These are phyloP conservation scores for Mus musculus DNA, from an alignment of 2,113 vertebrate genomes.

Conservation along the genomic window GRCm39 chr3:81921501-81922000, in stretches of 20 bases:
- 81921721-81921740: slow-evolving; percentile 84
- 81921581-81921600: slow-evolving; percentile 85
- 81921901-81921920: not conserved
- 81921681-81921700: slow-evolving; percentile 84
- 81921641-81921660: slow-evolving; percentile 87
- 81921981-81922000: not conserved
- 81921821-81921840: not conserved
- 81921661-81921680: slow-evolving; percentile 85
- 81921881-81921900: not conserved
- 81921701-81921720: slow-evolving; percentile 84
- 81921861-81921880: not conserved
- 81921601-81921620: slow-evolving; percentile 86
- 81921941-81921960: not conserved
- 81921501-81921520: not conserved
- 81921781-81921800: not conserved
- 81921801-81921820: not conserved
- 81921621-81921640: slow-evolving; percentile 87
- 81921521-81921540: not conserved
- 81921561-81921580: slow-evolving; percentile 80
- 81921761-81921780: not conserved
- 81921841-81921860: not conserved
- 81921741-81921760: slow-evolving; percentile 49
- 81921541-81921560: not conserved
- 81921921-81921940: not conserved
- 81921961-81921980: not conserved